Base-by-base conservation (phyloP, 2,113 vertebrate genomes). In the Stictonetta naevosa region DNA sequence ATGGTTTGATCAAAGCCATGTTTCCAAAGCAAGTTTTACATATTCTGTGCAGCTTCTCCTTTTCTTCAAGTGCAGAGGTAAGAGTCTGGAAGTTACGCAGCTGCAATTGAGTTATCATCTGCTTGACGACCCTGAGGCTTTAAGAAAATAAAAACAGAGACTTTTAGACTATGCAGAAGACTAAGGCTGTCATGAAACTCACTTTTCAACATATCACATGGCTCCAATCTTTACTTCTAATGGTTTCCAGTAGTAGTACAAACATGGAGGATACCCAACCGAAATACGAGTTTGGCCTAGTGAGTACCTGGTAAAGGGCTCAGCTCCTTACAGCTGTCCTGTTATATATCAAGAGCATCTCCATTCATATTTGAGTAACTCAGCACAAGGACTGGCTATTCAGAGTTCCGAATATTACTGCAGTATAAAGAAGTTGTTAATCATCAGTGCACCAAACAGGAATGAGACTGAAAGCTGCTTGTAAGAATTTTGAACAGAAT, bases 61-160 rank as follows among this genome's bases (percentile, higher is more conserved):
- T 82, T 86, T 68, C 90, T 19, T 72, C 53, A 50, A 74, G 91
- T 84, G 87, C 53, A 73, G 95, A 73, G 33, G 66, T 95, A 69
- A 63, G 17, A 64, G 68, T 96, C 53, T 52, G 18, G 7, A 44
- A 29, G 26, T 98, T 97, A 99, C 0, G 99, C 99, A 56, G 99
- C 99, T 58, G 98, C 99, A 38, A 99, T 99, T 2, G 98, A 99
- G 85, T 97, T 95, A 5, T 99, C 99, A 48, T 99, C 99, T 83
- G 91, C 63, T 52, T 98, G 98, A 46, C 99, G 98, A 91, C 99
- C 99, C 95, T 99, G 99, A 89, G 99, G 99, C 99, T 99, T 97
- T 76, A 96, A 73, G 48, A 36, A 84, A 85, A 48, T 21, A 73
- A 85, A 90, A 50, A 60, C 2, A 36, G 12, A 64, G 5, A 82